phyloP scores from a whole-genome alignment of 2,888 invertebrate genomes.

The Drosophila villosipedis region DNA sequence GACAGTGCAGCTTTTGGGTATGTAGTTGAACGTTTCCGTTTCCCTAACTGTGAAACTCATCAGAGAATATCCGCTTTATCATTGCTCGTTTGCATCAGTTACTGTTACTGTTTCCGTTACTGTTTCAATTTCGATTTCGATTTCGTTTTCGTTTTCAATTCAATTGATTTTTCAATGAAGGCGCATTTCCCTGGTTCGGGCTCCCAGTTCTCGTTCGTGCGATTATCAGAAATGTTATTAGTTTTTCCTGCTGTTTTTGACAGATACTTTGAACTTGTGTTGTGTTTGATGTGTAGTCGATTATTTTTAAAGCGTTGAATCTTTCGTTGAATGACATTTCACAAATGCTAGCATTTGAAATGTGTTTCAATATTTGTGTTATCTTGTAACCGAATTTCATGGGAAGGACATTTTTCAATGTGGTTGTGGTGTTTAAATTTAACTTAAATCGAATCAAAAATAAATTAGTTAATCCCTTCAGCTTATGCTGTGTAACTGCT shows the following conservation, averaged over 20 bases:
- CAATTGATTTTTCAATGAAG: slow-evolving; percentile 67
- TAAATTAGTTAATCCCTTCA: background rate
- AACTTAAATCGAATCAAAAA: too few relatives aligned
- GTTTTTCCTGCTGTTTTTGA: slow-evolving; percentile 62
- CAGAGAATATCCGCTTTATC: slow-evolving; percentile 55
- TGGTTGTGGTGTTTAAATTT: background rate
- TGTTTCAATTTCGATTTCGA: slow-evolving; percentile 29
- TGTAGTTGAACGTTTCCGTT: slow-evolving; percentile 5
- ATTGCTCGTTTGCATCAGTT: slow-evolving; percentile 39
- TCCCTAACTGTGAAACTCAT: slow-evolving; percentile 34
- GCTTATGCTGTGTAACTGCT: background rate
- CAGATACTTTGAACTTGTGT: slow-evolving; percentile 62
- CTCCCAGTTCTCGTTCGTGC: slow-evolving; percentile 24
- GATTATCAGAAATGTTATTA: slow-evolving; percentile 73
- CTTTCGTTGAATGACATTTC: slow-evolving; percentile 26
- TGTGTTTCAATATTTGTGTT: slow-evolving; percentile 21
- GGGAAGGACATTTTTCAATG: background rate
- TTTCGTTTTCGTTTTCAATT: slow-evolving; percentile 56
- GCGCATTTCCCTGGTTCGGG: slow-evolving; percentile 34
- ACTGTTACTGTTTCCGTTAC: slow-evolving; percentile 31
- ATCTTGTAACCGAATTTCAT: slow-evolving; percentile 51
- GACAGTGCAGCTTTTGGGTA: slow-evolving; percentile 42
- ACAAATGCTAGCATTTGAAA: background rate
- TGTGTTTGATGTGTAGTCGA: slow-evolving; percentile 37
- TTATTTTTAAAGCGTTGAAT: slow-evolving; percentile 28